A percentile compares a stretch with the other conserved stretches of the same genome.
Conservation (phyloP, 2,888 invertebrate genomes). For the Willowsia nigromaculata region DNA sequence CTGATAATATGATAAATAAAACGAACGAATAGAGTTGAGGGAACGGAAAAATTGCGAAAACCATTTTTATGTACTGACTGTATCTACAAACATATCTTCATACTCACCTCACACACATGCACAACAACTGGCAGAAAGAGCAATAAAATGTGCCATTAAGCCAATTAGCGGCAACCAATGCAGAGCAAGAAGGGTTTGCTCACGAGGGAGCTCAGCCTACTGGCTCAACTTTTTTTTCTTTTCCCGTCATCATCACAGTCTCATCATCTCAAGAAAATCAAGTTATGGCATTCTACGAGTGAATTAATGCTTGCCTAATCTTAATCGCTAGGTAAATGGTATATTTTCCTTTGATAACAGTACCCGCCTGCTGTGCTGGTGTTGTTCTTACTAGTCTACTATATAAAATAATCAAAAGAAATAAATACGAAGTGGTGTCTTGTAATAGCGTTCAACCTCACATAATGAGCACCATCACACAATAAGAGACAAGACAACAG, state of each 20-base stretch:
- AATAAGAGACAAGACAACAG: neutral
- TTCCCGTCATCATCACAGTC: neutral
- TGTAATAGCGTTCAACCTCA: conserved; percentile 24
- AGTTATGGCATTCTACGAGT: conserved; percentile 52
- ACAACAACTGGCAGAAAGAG: conserved; percentile 28
- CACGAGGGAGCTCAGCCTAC: conserved; percentile 50
- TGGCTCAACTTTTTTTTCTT: neutral
- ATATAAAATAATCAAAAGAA: neutral
- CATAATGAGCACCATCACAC: conserved; percentile 46
- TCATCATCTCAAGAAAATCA: conserved; percentile 46
- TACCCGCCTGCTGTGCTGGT: conserved; percentile 64
- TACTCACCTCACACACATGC: neutral
- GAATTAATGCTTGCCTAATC: conserved; percentile 64
- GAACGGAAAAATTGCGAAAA: conserved; percentile 40
- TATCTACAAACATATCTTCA: neutral
- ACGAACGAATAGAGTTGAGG: neutral
- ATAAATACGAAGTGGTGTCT: conserved; percentile 1
- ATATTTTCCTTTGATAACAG: conserved; percentile 59
- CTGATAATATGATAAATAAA: neutral
- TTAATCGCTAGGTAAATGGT: conserved; percentile 69
- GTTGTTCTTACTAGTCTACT: conserved; percentile 12
- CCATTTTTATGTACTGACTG: conserved; percentile 5
- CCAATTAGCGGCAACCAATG: conserved; percentile 71
- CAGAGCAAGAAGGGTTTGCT: conserved; percentile 52
- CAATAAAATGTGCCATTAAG: conserved; percentile 65